These are phyloP conservation scores for Alethe castanea DNA, from an alignment of 2,113 vertebrate genomes.

Conservation along the genomic window DNA sequence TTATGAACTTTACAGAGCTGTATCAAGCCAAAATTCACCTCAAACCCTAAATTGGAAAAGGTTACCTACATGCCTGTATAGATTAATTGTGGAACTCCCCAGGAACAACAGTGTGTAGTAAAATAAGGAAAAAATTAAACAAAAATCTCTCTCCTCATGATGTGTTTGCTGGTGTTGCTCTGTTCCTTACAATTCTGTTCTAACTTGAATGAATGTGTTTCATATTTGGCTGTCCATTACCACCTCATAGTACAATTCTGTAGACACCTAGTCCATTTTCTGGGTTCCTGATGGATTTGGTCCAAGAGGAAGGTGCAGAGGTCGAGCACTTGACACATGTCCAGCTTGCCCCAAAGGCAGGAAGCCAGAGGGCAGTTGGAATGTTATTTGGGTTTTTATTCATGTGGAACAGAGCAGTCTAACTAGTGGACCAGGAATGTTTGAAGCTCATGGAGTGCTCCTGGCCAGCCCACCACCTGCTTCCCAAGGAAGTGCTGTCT, in stretches of 20 bases:
- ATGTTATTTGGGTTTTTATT: neutral
- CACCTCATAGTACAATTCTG: neutral
- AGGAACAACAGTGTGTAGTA: neutral
- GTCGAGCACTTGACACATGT: rapidly evolving
- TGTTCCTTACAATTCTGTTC: neutral
- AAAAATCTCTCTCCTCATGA: neutral
- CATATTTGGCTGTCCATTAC: neutral
- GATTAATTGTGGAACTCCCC: neutral
- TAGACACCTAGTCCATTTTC: neutral
- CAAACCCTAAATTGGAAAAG: neutral
- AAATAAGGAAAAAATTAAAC: neutral
- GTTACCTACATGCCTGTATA: neutral
- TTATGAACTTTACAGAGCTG: neutral
- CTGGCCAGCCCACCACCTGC: neutral
- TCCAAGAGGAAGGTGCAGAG: neutral
- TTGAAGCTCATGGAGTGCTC: neutral
- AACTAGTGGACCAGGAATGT: neutral
- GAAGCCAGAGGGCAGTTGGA: neutral
- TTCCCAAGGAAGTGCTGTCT: neutral
- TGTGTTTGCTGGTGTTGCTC: neutral
- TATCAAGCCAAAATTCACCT: neutral
- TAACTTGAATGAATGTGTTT: neutral
- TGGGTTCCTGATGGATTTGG: neutral
- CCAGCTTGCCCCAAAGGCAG: neutral
- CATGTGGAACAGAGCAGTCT: neutral